Percentiles rank a stretch among this genome's conserved stretches.
These are phyloP conservation scores for Apodemus agrarius DNA, from an alignment of 2,797 vertebrate genomes.

Conservation along the genomic window DNA sequence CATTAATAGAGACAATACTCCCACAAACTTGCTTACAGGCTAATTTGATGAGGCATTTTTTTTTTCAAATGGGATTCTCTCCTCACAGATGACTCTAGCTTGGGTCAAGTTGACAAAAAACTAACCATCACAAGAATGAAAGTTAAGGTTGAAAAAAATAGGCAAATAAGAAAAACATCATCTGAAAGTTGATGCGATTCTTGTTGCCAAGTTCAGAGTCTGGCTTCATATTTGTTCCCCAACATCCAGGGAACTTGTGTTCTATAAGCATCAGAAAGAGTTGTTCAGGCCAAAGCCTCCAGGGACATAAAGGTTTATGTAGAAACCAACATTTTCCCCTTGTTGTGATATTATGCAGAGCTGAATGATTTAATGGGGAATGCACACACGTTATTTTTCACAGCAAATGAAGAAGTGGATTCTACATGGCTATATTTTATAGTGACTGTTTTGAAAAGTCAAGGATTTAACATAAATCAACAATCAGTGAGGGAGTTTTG, in stretches of 20 bases:
- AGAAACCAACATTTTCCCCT: constrained; percentile 17
- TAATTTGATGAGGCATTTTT: neutral
- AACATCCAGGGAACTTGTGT: neutral
- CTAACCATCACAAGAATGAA: constrained; percentile 2
- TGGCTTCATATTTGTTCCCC: neutral
- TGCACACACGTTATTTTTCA: constrained; percentile 35
- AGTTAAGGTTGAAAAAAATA: neutral
- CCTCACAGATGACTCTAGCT: neutral
- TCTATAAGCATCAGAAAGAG: neutral
- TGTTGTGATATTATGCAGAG: constrained; percentile 8
- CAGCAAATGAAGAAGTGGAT: constrained; percentile 11
- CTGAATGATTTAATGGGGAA: neutral
- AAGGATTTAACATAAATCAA: constrained; percentile 16
- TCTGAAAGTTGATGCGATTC: neutral
- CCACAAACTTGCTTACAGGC: neutral
- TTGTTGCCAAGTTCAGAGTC: neutral
- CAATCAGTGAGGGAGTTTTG: neutral
- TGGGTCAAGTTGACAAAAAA: neutral
- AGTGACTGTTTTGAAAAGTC: constrained; percentile 47
- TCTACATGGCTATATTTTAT: neutral
- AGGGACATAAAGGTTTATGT: neutral
- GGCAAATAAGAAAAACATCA: neutral
- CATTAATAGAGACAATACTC: neutral
- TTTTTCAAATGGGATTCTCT: neutral
- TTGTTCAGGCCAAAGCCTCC: neutral